These are phyloP conservation scores for Nautilus pompilius DNA, from an alignment of 1,140 invertebrate species.

Conservation along the genomic window DNA sequence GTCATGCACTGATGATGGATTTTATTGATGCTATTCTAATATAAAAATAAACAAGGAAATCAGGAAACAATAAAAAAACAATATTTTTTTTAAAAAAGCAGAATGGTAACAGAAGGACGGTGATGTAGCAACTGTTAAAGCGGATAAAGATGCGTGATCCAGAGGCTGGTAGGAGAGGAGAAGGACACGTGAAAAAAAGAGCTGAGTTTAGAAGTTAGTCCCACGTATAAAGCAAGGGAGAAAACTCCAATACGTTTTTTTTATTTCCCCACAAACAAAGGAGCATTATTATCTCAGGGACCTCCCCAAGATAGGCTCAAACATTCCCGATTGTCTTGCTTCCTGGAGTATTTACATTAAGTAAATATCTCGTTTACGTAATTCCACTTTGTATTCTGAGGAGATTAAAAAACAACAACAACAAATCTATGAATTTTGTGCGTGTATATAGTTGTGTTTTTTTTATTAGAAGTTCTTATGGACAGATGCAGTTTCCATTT, in stretches of 20 bases:
- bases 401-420: too few species aligned
- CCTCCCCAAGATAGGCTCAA: too few species aligned
- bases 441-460: too few species aligned
- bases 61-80: constrained; percentile 2
- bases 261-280: background rate
- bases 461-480: too few species aligned
- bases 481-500: too few species aligned
- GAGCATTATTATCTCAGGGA: background rate
- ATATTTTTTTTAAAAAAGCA: background rate
- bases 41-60: constrained; percentile 13
- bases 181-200: background rate
- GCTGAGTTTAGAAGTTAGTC: background rate
- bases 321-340: too few species aligned
- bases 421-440: too few species aligned
- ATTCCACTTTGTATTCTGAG: too few species aligned
- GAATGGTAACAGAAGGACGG: background rate
- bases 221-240: background rate
- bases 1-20: constrained; percentile 47
- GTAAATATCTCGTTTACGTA: too few species aligned
- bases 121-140: background rate
- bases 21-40: constrained; percentile 50
- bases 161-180: too few species aligned
- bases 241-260: background rate
- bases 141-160: too few species aligned
- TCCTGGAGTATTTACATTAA: too few species aligned